A percentile compares a stretch with the other conserved stretches of the same genome.
Conservation (phyloP, 2,888 invertebrate genomes). For the Drosophila planitibia region DNA sequence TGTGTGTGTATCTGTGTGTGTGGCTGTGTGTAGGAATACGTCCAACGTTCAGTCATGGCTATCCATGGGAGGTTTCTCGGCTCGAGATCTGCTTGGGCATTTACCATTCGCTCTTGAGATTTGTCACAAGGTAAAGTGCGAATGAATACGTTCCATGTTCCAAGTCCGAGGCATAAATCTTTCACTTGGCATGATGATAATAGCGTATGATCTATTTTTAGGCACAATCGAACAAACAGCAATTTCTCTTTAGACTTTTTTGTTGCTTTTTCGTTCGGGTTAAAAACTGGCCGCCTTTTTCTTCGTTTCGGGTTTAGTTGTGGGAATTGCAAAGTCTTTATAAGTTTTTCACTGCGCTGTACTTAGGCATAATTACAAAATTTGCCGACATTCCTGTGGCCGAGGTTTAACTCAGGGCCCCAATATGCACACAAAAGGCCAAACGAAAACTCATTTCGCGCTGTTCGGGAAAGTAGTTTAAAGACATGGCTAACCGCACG, state of each 20-base stretch:
- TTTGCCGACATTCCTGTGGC: conserved; percentile 67
- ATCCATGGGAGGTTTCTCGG: conserved; percentile 12
- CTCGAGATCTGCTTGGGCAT: conserved; percentile 17
- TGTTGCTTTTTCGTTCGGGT: conserved; percentile 27
- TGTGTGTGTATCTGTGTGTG: background rate
- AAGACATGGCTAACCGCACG: conserved; percentile 59
- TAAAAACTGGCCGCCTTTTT: conserved; percentile 48
- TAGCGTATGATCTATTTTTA: conserved; percentile 64
- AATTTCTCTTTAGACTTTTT: conserved; percentile 11
- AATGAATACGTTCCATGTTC: conserved; percentile 32
- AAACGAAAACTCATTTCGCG: conserved; percentile 44
- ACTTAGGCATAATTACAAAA: conserved; percentile 49
- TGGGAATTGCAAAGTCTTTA: conserved; percentile 44
- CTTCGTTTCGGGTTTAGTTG: conserved; percentile 32
- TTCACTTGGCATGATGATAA: conserved; percentile 37
- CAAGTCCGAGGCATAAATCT: conserved; percentile 33
- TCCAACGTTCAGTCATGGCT: conserved; percentile 22
- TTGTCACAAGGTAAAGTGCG: conserved; percentile 55
- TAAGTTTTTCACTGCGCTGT: conserved; percentile 26
- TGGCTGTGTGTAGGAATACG: conserved; percentile 20
- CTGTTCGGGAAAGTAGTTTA: conserved; percentile 55
- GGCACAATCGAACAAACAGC: conserved; percentile 17
- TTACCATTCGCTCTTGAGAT: conserved; percentile 34
- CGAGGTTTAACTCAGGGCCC: conserved; percentile 23
- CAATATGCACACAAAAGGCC: conserved; percentile 35